Percentiles rank a stretch among this genome's conserved stretches.
phyloP scores from a whole-genome alignment of 2,797 vertebrate species.

The Lagorchestes hirsutus region DNA sequence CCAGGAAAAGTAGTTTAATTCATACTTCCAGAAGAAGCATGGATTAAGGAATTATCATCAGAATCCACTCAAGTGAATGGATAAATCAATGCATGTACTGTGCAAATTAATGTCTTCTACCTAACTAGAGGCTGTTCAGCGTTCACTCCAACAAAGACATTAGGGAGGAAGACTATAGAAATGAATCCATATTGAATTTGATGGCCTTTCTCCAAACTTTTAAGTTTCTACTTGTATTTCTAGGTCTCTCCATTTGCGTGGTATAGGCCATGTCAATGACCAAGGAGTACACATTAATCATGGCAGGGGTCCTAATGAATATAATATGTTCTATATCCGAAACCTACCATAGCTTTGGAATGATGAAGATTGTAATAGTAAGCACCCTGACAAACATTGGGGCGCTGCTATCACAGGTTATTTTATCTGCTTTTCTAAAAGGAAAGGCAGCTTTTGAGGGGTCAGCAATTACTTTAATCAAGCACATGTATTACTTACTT shows the following conservation, averaged over 20 bases:
- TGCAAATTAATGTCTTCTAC: not conserved
- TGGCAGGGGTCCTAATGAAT: too few relatives aligned
- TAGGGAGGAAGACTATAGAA: not conserved
- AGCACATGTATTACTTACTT: too few relatives aligned
- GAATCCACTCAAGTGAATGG: not conserved
- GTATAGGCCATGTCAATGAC: too few relatives aligned
- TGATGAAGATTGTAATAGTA: not conserved
- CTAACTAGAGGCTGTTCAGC: not conserved
- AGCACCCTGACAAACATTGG: too few relatives aligned
- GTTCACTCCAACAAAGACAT: not conserved
- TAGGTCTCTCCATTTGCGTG: too few relatives aligned
- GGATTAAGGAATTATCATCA: not conserved
- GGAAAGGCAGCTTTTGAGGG: too few relatives aligned
- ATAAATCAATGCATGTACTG: not conserved
- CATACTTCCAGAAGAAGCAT: not conserved
- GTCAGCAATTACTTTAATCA: too few relatives aligned
- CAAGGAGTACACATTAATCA: too few relatives aligned
- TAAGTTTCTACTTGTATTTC: too few relatives aligned
- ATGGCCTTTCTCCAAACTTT: not conserved
- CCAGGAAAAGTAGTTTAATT: not conserved
- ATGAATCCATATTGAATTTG: not conserved
- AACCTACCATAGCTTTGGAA: not conserved
- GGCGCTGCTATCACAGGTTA: too few relatives aligned
- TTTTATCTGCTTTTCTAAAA: too few relatives aligned
- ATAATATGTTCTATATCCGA: too few relatives aligned